A percentile compares a stretch with the other conserved stretches of the same genome.
These are phyloP conservation scores for Atethmia centrago DNA, from an alignment of 2,888 invertebrate species.

Conservation along the genomic window DNA sequence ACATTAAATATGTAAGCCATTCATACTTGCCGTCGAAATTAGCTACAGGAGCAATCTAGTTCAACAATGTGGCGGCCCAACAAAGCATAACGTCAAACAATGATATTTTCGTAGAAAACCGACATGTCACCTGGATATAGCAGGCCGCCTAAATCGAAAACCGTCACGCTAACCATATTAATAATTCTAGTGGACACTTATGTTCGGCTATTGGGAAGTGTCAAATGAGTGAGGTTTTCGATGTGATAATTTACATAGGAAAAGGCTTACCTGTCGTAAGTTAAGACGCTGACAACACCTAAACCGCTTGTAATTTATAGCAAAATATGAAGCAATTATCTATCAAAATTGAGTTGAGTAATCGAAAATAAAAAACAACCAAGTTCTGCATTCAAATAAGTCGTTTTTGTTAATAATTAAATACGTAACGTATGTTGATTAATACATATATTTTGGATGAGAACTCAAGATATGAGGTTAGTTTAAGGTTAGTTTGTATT, in stretches of 20 bases:
- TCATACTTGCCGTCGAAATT: not conserved
- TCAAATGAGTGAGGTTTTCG: slow-evolving; percentile 20
- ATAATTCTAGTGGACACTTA: slow-evolving; percentile 68
- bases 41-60: not conserved
- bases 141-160: slow-evolving; percentile 59
- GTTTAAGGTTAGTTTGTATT: too few relatives aligned
- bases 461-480: too few relatives aligned
- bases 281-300: too few relatives aligned
- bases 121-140: slow-evolving; percentile 25
- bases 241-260: slow-evolving; percentile 11
- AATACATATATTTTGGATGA: too few relatives aligned
- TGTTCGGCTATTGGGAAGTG: slow-evolving; percentile 40
- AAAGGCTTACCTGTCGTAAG: too few relatives aligned
- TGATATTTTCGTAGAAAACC: slow-evolving; percentile 24
- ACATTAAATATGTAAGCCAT: slow-evolving; percentile 15
- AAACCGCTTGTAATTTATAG: too few relatives aligned
- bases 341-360: too few relatives aligned
- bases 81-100: slow-evolving; percentile 8
- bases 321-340: too few relatives aligned
- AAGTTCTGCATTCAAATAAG: too few relatives aligned
- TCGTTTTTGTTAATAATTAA: too few relatives aligned
- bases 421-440: too few relatives aligned
- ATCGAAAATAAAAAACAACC: too few relatives aligned
- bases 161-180: slow-evolving; percentile 62
- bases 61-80: slow-evolving; percentile 1